Conservation (phyloP, 1,140 invertebrate genomes). For the Bombus ignitus region DNA sequence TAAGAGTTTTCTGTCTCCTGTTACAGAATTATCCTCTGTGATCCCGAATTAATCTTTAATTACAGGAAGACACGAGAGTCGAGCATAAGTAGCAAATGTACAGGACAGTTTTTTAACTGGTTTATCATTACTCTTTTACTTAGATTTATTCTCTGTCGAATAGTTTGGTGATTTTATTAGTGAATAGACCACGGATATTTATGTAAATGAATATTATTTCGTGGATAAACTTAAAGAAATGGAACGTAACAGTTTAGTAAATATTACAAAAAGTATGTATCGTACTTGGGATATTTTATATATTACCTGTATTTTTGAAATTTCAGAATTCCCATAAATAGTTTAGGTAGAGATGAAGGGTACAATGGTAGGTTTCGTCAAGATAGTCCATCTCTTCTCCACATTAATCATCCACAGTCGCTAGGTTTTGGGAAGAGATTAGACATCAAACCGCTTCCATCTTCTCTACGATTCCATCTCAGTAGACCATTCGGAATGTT, state of each 20-base stretch:
- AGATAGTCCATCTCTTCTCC: not conserved
- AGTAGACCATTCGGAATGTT: not conserved
- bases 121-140: not conserved
- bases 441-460: not conserved
- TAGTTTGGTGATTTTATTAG: not conserved
- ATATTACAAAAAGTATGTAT: no score
- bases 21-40: not conserved
- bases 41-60: conserved; percentile 23
- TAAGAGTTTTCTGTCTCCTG: not conserved
- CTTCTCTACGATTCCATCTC: not conserved
- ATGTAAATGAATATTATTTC: not conserved
- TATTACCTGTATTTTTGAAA: not conserved
- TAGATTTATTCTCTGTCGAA: not conserved
- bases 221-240: not conserved
- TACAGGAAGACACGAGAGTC: not conserved
- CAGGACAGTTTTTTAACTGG: not conserved
- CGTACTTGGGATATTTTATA: not conserved
- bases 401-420: conserved; percentile 7
- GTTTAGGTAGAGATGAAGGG: not conserved
- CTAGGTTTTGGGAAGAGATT: not conserved
- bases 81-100: not conserved
- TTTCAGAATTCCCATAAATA: not conserved
- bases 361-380: not conserved
- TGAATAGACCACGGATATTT: not conserved
- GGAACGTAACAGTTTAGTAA: no score